Percentiles rank a stretch among this genome's conserved stretches.
Conservation (phyloP, 1,140 invertebrate species). For the Ceratina japonica region DNA sequence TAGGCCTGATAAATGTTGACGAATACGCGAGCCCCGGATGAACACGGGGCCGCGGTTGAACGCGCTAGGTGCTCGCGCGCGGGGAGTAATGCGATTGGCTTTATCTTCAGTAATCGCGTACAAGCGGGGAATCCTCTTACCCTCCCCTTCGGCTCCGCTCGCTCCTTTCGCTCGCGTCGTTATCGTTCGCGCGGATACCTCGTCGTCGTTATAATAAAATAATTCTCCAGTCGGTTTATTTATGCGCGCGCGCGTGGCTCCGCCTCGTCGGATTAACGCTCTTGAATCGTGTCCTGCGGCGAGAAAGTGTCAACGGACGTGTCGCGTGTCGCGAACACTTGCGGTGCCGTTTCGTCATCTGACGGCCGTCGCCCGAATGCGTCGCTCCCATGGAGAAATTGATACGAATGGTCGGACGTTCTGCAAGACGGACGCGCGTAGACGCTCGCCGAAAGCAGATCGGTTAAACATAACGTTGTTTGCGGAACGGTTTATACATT, state of each 20-base stretch:
- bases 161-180: not conserved
- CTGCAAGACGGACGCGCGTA: too few species aligned
- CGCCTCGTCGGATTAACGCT: conserved; percentile 53
- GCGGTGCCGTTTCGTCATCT: conserved; percentile 22
- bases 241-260: conserved; percentile 51
- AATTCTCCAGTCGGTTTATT: conserved; percentile 66
- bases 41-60: conserved; percentile 9
- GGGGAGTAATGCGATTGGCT: conserved; percentile 64
- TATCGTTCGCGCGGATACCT: not conserved
- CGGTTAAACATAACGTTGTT: too few species aligned
- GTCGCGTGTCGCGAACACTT: conserved; percentile 38
- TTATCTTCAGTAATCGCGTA: conserved; percentile 44
- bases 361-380: conserved; percentile 13
- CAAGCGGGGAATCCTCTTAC: conserved; percentile 1
- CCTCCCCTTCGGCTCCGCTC: not conserved
- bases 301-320: conserved; percentile 5
- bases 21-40: conserved; percentile 4
- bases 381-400: not conserved
- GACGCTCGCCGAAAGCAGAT: too few species aligned
- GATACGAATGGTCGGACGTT: not conserved
- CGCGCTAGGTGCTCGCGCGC: conserved; percentile 53
- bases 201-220: conserved; percentile 70
- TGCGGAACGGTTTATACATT: not conserved
- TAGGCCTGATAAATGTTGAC: conserved; percentile 40
- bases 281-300: not conserved